Evolutionary conservation across 2,888 invertebrate genomes (phyloP).

Genomic region (Phrixothrix hirtus): DNA sequence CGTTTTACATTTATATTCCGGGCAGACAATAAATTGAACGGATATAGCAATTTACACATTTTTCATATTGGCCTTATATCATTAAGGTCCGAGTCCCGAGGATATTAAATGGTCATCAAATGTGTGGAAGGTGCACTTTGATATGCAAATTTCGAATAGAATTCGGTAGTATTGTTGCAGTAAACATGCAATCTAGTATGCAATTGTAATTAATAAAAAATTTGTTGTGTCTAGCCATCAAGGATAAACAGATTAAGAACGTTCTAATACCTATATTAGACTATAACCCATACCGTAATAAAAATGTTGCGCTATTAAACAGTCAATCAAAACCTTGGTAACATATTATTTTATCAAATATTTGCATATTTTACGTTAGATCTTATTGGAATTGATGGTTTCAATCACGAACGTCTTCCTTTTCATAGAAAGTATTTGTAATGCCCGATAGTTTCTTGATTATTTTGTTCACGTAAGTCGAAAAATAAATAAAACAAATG

Average conservation of each 20-base stretch:
- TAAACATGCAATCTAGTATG: constrained; percentile 38
- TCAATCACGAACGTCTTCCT: constrained; percentile 26
- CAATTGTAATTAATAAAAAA: constrained; percentile 39
- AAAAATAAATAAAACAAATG: constrained; percentile 12
- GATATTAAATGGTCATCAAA: constrained; percentile 6
- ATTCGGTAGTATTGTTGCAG: constrained; percentile 25
- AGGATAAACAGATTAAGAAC: constrained; percentile 36
- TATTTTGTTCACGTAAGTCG: constrained; percentile 22
- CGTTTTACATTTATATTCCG: too few species aligned
- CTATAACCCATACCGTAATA: constrained; percentile 24
- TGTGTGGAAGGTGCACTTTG: constrained; percentile 24
- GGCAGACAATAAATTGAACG: too few species aligned
- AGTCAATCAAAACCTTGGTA: constrained; percentile 37
- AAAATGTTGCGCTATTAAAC: constrained; percentile 31
- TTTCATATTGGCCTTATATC: background rate
- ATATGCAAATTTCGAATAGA: constrained; percentile 25
- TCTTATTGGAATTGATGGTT: constrained; percentile 18
- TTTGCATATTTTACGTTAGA: constrained; percentile 34
- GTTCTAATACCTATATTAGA: constrained; percentile 27
- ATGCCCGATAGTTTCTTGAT: constrained; percentile 14
- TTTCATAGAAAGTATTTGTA: constrained; percentile 21
- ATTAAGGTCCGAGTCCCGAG: background rate
- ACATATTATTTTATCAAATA: constrained; percentile 34
- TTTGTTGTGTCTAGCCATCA: constrained; percentile 38
- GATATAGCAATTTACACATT: constrained; percentile 5